phyloP scores from a whole-genome alignment of 1,140 invertebrate species.

The Belonocnema kinseyi region DNA sequence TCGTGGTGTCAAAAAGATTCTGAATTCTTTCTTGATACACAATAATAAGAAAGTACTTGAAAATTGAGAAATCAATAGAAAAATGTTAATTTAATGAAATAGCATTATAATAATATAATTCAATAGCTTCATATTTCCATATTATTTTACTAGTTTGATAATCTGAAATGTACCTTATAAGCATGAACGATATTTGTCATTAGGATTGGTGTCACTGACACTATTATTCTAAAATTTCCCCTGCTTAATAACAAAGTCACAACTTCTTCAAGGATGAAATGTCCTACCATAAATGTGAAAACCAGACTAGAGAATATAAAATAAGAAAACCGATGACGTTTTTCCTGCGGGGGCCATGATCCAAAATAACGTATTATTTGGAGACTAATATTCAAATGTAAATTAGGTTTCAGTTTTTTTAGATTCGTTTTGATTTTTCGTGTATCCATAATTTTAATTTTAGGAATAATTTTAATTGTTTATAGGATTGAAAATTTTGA shows the following conservation, averaged over 20 bases:
- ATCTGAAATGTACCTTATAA: slow-evolving; percentile 52
- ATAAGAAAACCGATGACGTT: slow-evolving; percentile 40
- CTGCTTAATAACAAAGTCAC: slow-evolving; percentile 49
- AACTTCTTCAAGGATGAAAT: slow-evolving; percentile 49
- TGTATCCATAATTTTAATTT: neutral
- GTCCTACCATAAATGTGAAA: slow-evolving; percentile 51
- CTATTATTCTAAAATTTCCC: slow-evolving; percentile 48
- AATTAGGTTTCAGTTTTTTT: slow-evolving; percentile 47
- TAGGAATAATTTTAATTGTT: neutral
- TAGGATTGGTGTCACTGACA: slow-evolving; percentile 48
- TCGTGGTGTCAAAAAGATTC: slow-evolving; percentile 47
- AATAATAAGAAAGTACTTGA: slow-evolving; percentile 51
- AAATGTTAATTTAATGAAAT: slow-evolving; percentile 2
- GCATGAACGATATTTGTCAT: slow-evolving; percentile 59
- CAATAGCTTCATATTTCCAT: neutral
- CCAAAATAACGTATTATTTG: slow-evolving; percentile 56
- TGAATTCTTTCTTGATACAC: slow-evolving; percentile 46
- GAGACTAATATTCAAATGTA: slow-evolving; percentile 52
- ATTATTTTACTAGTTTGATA: neutral
- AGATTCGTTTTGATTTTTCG: neutral
- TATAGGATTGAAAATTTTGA: neutral
- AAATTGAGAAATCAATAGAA: neutral
- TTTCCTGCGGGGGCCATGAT: slow-evolving; percentile 49
- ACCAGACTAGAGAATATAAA: slow-evolving; percentile 43
- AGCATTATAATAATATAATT: neutral